Evolutionary conservation across 2,113 vertebrate species (phyloP).

Genomic region (Aix galericulata): DNA sequence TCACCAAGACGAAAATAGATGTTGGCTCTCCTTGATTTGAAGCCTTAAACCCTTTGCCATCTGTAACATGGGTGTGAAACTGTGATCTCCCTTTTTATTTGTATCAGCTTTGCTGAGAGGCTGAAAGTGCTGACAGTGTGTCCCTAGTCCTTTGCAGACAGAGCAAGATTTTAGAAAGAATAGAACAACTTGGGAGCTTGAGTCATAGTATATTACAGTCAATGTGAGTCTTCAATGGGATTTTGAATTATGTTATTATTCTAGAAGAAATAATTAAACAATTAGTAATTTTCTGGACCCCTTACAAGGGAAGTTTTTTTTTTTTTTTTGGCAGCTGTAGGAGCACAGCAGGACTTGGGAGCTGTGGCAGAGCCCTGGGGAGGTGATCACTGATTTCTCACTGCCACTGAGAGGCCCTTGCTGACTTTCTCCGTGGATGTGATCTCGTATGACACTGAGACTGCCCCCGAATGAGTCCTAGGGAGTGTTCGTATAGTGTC

Average conservation of each 20-base stretch:
- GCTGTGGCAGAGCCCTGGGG: neutral
- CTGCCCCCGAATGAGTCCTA: neutral
- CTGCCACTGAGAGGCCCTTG: neutral
- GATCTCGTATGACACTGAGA: neutral
- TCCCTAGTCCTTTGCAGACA: neutral
- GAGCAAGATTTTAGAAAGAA: neutral
- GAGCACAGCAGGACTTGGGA: neutral
- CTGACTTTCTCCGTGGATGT: neutral
- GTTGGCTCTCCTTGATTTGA: neutral
- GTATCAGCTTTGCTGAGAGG: neutral
- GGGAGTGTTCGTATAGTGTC: neutral
- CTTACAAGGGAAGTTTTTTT: neutral
- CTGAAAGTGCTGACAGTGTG: neutral
- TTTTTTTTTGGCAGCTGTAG: neutral
- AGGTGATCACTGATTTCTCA: neutral
- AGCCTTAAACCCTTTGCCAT: neutral
- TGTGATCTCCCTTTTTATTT: neutral
- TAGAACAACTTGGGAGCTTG: neutral
- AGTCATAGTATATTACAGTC: neutral
- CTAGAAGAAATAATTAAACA: neutral
- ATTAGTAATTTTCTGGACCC: neutral
- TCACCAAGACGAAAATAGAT: neutral
- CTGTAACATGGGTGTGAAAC: neutral
- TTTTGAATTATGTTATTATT: slow-evolving; percentile 11
- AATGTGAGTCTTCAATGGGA: neutral